Evolutionary conservation across 92 coral and sea anemone genomes (phyloP), one percentile per base, ranked within the genome.

Genomic region (Zoanthus sansibaricus): DNA sequence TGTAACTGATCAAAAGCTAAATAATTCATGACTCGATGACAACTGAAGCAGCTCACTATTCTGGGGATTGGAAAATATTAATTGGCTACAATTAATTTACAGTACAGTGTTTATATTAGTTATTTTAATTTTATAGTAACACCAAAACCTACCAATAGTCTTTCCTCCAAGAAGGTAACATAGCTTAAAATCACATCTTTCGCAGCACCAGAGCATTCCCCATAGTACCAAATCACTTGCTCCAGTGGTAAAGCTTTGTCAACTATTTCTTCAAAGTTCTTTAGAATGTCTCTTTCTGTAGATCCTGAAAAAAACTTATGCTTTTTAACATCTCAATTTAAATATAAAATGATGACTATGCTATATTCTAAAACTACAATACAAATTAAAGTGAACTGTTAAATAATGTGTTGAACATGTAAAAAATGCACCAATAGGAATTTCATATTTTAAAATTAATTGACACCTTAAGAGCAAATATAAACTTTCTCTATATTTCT

Each of bases 121-220:
- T 13, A 59, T 80, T 51, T 52, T 17, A 14, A 52, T 61, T 61
- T 61, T 10, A 61, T 61, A 61, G 68, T 18, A 61, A 61, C n/a
- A 61, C 42, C 42, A 33, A 56, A 79, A 61, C 87, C 55, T 25
- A 87, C 88, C 78, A 52, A 49, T 75, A 67, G 88, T 72, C 87
- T 78, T 51, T 91, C 92, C 88, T 91, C 94, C 84, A 75, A 83
- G 79, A 89, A 92, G 31, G 92, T 88, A 17, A 88, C 84, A 76
- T 86, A 92, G 64, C 82, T 78, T 71, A 92, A 45, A 25, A 92
- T 61, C 20, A 88, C 83, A 73, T 85, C 61, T 31, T 80, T 79
- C 42, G 71, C 91, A 33, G 92, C 46, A 1, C 74, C 84, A 18
- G 87, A 59, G 33, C 92, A 84, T 47, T 89, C 85, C 56, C 71